Evolutionary conservation across 2,113 vertebrate genomes (phyloP).

Genomic region (Leptobrachium leishanense): DNA sequence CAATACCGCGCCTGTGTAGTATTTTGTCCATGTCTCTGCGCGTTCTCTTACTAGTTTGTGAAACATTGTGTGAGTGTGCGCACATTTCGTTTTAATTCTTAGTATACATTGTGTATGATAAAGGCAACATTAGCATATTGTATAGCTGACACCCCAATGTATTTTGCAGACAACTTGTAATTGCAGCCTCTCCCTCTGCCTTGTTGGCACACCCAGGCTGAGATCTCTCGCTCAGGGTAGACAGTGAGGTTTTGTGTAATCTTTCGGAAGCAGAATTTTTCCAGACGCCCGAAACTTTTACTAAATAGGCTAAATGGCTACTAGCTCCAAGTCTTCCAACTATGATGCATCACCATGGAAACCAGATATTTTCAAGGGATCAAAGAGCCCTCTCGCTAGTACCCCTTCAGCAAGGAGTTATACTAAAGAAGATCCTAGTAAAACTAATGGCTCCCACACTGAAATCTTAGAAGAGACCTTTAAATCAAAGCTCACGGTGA

Average conservation of each 20-base stretch:
- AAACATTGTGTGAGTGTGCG: not conserved
- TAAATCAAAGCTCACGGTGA: constrained; percentile 13
- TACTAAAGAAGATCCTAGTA: not conserved
- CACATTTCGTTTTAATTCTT: not conserved
- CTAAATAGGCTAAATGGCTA: constrained; percentile 15
- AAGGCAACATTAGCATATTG: constrained; percentile 37
- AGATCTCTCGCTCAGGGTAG: constrained; percentile 21
- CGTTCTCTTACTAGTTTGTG: too few species aligned
- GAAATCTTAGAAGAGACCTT: constrained; percentile 16
- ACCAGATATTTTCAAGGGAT: not conserved
- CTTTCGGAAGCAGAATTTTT: constrained; percentile 31
- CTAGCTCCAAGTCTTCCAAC: not conserved
- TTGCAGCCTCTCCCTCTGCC: constrained; percentile 46
- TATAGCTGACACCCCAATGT: constrained; percentile 40
- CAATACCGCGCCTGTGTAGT: not conserved
- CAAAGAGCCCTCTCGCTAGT: not conserved
- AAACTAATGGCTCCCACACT: constrained; percentile 4
- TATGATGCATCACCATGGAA: constrained; percentile 26
- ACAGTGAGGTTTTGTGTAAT: constrained; percentile 4
- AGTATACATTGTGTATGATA: not conserved
- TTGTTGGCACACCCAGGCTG: constrained; percentile 37
- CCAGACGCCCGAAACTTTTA: not conserved
- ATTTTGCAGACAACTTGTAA: constrained; percentile 33
- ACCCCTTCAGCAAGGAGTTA: not conserved
- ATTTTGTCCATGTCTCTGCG: not conserved